These are phyloP conservation scores for Micromesistius poutassou DNA, from an alignment of 2,797 vertebrate genomes.

Conservation along the genomic window DNA sequence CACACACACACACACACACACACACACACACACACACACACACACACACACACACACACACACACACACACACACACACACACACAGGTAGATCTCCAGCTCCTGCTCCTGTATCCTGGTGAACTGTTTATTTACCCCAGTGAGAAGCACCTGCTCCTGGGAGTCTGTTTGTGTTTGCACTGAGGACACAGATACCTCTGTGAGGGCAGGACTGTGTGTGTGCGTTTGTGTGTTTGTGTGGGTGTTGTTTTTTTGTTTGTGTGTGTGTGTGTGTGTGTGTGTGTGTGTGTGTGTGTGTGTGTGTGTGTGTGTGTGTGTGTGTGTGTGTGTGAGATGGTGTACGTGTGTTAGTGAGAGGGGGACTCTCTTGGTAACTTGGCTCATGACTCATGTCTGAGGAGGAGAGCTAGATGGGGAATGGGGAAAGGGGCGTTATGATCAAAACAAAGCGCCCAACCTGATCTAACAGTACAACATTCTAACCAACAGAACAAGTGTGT, in stretches of 20 bases:
- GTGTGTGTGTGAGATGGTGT: conserved; percentile 12
- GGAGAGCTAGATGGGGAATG: background rate
- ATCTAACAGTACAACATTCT: too few relatives aligned
- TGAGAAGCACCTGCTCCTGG: conserved; percentile 64
- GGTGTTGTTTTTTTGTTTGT: background rate
- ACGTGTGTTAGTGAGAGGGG: background rate
- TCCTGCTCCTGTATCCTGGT: conserved; percentile 65
- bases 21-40: conserved; percentile 10
- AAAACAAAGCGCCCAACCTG: too few relatives aligned
- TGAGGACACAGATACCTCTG: conserved; percentile 56
- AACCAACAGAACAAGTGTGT: too few relatives aligned
- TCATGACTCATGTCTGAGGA: too few relatives aligned
- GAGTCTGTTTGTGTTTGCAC: conserved; percentile 73
- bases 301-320: too few relatives aligned
- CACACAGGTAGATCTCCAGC: conserved; percentile 34
- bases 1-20: conserved; percentile 13
- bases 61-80: conserved; percentile 15
- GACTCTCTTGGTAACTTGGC: too few relatives aligned
- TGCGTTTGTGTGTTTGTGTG: conserved; percentile 14
- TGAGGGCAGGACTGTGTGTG: conserved; percentile 28
- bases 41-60: conserved; percentile 14
- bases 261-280: background rate
- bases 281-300: background rate
- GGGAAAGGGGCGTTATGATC: background rate
- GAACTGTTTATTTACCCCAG: conserved; percentile 71